Base-by-base conservation (phyloP, 2,113 vertebrate genomes). In the Himantopus leucocephalus region DNA sequence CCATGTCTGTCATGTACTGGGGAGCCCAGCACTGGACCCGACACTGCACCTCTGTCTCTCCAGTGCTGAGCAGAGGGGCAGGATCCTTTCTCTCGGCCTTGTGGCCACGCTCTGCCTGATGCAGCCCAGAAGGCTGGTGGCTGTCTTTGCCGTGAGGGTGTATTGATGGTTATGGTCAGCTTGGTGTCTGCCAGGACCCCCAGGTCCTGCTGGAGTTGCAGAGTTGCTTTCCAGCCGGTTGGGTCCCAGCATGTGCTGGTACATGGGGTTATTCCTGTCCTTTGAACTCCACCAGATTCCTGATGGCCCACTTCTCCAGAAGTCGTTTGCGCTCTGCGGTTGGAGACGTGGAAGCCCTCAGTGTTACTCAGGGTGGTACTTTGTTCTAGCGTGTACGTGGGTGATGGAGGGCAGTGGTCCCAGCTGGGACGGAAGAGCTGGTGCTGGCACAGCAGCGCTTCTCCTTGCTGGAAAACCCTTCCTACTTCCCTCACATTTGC, bases 401-500 rank as follows among this genome's bases (percentile, higher is more conserved):
- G 45, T 16, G 43, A 27, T 13, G 16, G 62, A 50, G 37, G 27
- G 37, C 27, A 37, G 29, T 1, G 11, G 20, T 52, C 34, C 37
- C 34, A 15, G n/a, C 24, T 58, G n/a, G 55, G 37, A 18, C 9
- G 26, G 26, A 20, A 37, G 18, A 53, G 26, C 53, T 45, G 56
- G 29, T 55, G 58, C 67, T 41, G 52, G n/a, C 60, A 48, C 0
- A 2, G 32, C 34, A 27, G 52, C 0, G 1, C 41, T 29, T 9
- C 37, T 82, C 24, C 56, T 43, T 27, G 47, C 37, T 68, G n/a
- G 47, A 24, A 62, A 35, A 32, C 2, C 2, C 30, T 58, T 64
- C 60, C 35, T 16, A 3, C 7, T 3, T 15, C 26, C 35, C 19
- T 8, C 0, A 0, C 17, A 3, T 34, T 41, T 30, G 19, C 35